Evolutionary conservation across 2,113 vertebrate genomes (phyloP).

Genomic region (Pluvialis apricaria): DNA sequence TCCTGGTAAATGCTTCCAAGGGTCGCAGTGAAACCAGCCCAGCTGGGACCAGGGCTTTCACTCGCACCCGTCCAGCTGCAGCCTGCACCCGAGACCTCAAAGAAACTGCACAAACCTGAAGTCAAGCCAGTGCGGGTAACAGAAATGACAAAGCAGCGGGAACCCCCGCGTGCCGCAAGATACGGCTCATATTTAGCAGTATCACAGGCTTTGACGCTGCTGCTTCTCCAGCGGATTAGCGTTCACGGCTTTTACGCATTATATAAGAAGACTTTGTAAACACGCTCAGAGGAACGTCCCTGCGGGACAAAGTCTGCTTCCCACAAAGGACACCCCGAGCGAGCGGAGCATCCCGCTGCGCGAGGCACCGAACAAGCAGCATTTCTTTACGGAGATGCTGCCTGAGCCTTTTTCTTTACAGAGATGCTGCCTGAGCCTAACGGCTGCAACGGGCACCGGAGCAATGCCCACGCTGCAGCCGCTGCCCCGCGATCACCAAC

Average conservation of each 20-base stretch:
- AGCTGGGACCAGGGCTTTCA: background rate
- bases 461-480: rapidly evolving
- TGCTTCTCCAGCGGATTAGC: background rate
- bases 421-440: background rate
- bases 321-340: background rate
- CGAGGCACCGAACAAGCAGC: rapidly evolving
- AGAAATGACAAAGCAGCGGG: background rate
- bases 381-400: background rate
- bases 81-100: background rate
- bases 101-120: background rate
- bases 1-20: background rate
- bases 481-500: background rate
- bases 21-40: background rate
- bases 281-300: background rate
- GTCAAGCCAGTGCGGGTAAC: background rate
- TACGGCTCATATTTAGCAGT: background rate
- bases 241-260: background rate
- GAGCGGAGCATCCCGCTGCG: rapidly evolving
- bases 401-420: background rate
- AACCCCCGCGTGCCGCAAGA: background rate
- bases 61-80: rapidly evolving
- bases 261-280: background rate
- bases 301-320: background rate
- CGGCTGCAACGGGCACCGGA: background rate
- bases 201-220: background rate